Evolutionary conservation across 2,888 invertebrate species (phyloP).

Genomic region (Agrotis exclamationis): DNA sequence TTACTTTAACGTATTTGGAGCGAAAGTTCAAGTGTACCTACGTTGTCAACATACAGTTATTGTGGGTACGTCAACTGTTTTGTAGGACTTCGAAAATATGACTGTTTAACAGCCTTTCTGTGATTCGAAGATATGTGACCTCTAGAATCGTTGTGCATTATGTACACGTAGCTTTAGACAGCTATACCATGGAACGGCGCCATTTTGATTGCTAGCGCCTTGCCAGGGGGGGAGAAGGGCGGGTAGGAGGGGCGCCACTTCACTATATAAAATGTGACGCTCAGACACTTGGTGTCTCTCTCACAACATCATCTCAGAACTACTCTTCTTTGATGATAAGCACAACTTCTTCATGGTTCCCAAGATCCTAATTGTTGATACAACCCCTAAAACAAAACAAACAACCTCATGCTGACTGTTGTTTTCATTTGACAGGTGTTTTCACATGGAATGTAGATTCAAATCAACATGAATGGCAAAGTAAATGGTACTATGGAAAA

Average conservation of each 20-base stretch:
- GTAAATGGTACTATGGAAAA: slow-evolving; percentile 84
- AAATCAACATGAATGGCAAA: slow-evolving; percentile 83
- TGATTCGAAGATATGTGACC: slow-evolving; percentile 64
- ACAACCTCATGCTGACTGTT: slow-evolving; percentile 74
- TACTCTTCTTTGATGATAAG: slow-evolving; percentile 26
- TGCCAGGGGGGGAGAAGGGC: slow-evolving; percentile 81
- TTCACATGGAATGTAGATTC: slow-evolving; percentile 80
- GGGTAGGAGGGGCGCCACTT: slow-evolving; percentile 76
- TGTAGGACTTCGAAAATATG: slow-evolving; percentile 23
- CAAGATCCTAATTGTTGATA: slow-evolving; percentile 38
- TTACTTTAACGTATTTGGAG: slow-evolving; percentile 33
- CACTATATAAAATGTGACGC: slow-evolving; percentile 84
- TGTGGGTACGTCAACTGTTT: slow-evolving; percentile 53
- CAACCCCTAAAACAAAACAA: slow-evolving; percentile 59
- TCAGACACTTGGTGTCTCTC: slow-evolving; percentile 76
- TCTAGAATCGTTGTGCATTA: slow-evolving; percentile 72
- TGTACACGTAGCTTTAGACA: slow-evolving; percentile 83
- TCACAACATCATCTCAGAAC: slow-evolving; percentile 70
- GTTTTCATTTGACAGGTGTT: slow-evolving; percentile 79
- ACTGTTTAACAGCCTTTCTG: slow-evolving; percentile 36
- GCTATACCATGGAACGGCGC: slow-evolving; percentile 84
- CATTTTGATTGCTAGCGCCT: slow-evolving; percentile 89
- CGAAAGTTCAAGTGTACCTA: slow-evolving; percentile 48
- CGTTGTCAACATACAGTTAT: slow-evolving; percentile 39
- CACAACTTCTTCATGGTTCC: slow-evolving; percentile 26